Base-by-base conservation (phyloP, 2,888 invertebrate species). In the Brachypalpus laphriformis region DNA sequence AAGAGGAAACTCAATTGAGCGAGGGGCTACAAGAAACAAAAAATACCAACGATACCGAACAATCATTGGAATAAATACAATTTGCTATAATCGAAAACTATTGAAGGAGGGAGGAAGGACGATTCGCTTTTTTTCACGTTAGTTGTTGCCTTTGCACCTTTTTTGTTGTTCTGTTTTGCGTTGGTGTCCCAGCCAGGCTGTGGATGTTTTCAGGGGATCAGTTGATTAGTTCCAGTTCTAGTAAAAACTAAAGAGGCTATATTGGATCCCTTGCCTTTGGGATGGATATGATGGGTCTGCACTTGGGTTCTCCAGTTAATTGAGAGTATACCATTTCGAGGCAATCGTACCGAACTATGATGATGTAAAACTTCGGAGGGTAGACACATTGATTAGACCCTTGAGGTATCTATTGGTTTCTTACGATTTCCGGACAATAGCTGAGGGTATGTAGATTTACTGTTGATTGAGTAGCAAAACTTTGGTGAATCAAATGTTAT, bases 61-160 rank as follows among this genome's bases (percentile, higher is more conserved):
- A 81, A 85, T 85, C 85, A 76, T 81, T 81, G 85, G 85, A 85
- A 85, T 81, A 81, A 85, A 85, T 76, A 85, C 81, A 85, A 85
- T 85, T 85, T 85, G 66, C 71, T 81, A 85, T 85, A 85, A 85
- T 81, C 85, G 85, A 85, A 85, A 85, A 75, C 75, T 81, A 85
- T 65, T 57, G 54, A 47, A 22, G 71, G n/a, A 37, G 20, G 31
- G 9, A 20, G 40, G 54, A 45, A 5, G 22, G 2, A 1, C 51
- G 11, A 31, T 37, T 57, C 28, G 14, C 11, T 61, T 37, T 31
- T 56, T 75, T 74, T 78, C 25, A 11, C 49, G 68, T 74, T 63
- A 81, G 81, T 81, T 85, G 76, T 85, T 75, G 85, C 80, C 47
- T 80, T 71, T 81, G 70, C 57, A 70, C 75, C 63, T 77, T 74